Evolutionary conservation across 2,888 invertebrate species (phyloP), one percentile per base, ranked within the genome.

Genomic region (Himalopsyche kuldschensis): DNA sequence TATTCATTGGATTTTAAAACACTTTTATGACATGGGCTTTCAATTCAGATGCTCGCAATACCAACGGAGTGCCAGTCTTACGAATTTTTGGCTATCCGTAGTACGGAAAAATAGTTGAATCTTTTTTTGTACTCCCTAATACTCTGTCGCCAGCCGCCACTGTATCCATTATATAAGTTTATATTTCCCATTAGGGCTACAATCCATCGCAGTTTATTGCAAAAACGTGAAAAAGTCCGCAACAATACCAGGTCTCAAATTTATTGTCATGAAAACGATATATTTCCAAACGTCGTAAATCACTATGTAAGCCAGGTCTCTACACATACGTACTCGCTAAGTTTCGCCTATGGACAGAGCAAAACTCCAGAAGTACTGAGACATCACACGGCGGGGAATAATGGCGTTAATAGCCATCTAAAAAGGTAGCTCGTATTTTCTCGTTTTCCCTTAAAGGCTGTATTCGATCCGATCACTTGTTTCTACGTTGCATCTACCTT

Each of bases 401-500:
- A 82, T 77, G 84, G 78, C 82, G 80, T 84, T 84, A 84, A 84
- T 84, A 82, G 84, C 55, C 75, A 84, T 82, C 75, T 76, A 69
- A 82, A 82, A 84, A 35, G 78, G 46, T 46, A 30, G 55, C 46
- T 63, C 46, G 80, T 81, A 69, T 79, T 79, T 75, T 81, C 30
- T 48, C 32, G 48, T 48, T 69, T 79, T 75, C 75, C 24, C 55
- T 79, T 79, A 15, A 41, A 41, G 41, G 41, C 15, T 15, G 41
- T 41, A 41, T 41, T 69, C 82, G 55, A 55, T 55, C 24, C 24
- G 55, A 55, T 55, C 55, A 55, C 20, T 55, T 55, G 55, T 20
- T 55, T 55, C 15, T 55, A 8, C 20, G 55, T 55, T 55, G 24
- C 55, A 55, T 24, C 20, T 55, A 55, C 55, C 20, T n/a, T 3